These are phyloP conservation scores for Nannoperca australis DNA, from an alignment of 2,797 vertebrate species.

Conservation along the genomic window DNA sequence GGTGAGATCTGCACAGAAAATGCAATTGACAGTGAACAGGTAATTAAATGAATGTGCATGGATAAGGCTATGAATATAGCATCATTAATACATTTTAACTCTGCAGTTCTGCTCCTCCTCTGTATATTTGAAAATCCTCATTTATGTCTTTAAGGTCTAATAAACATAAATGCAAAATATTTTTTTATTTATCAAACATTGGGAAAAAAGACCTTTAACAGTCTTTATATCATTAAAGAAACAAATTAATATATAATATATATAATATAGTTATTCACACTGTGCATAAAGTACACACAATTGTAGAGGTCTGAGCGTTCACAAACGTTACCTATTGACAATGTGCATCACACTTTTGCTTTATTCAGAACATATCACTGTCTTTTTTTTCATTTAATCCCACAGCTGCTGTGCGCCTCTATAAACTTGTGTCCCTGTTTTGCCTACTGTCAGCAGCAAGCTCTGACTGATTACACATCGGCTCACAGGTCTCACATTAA, in stretches of 20 bases:
- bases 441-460: not conserved
- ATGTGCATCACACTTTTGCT: no score
- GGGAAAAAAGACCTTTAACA: not conserved
- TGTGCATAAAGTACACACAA: not conserved
- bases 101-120: not conserved
- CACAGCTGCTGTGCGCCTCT: not conserved
- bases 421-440: not conserved
- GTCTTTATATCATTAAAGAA: not conserved
- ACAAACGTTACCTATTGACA: not conserved
- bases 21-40: not conserved
- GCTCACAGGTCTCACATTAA: not conserved
- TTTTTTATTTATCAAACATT: no score
- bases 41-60: not conserved
- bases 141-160: no score
- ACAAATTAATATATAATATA: no score
- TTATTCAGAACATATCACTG: not conserved
- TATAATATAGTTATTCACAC: not conserved
- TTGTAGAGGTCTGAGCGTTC: not conserved
- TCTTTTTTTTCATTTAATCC: not conserved
- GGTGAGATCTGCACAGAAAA: not conserved
- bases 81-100: not conserved
- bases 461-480: not conserved
- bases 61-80: not conserved
- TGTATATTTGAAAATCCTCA: no score
- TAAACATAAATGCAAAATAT: no score